These are phyloP conservation scores for Gavia stellata DNA, from an alignment of 2,113 vertebrate species.

Conservation along the genomic window DNA sequence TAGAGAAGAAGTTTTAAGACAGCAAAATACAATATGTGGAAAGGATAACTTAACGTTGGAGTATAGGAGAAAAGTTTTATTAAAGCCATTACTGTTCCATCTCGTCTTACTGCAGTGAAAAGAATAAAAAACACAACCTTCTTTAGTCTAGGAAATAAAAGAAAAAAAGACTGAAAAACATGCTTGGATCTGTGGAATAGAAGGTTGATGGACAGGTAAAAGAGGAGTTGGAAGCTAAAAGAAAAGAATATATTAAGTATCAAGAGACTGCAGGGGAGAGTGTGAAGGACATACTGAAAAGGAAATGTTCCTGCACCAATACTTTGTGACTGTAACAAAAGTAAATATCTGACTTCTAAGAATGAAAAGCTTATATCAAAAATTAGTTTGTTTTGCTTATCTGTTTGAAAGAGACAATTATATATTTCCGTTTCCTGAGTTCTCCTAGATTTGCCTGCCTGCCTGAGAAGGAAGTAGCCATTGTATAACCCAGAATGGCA, in stretches of 20 bases:
- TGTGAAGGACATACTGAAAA: conserved; percentile 36
- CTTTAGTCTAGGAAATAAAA: conserved; percentile 55
- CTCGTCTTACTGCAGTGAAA: conserved; percentile 33
- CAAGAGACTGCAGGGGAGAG: conserved; percentile 23
- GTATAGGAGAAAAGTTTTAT: conserved; percentile 55
- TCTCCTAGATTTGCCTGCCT: background rate
- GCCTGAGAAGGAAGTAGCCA: background rate
- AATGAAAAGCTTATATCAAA: conserved; percentile 2
- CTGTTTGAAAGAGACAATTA: background rate
- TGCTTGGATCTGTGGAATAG: conserved; percentile 41
- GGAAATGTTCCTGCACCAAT: background rate
- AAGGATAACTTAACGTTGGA: conserved; percentile 14
- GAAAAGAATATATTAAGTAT: conserved; percentile 46
- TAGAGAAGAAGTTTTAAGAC: background rate
- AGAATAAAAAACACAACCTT: conserved; percentile 52
- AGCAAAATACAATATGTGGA: background rate
- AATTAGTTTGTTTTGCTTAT: conserved; percentile 8
- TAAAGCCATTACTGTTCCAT: conserved; percentile 55
- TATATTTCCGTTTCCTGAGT: background rate
- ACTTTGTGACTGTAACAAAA: conserved; percentile 12
- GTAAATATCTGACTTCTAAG: background rate
- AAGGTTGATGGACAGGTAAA: conserved; percentile 66
- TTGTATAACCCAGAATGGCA: background rate
- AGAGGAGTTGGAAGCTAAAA: conserved; percentile 53
- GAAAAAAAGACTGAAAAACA: conserved; percentile 23